Evolutionary conservation across 1,140 invertebrate genomes (phyloP).

Genomic region (Parasteatoda tepidariorum): DNA sequence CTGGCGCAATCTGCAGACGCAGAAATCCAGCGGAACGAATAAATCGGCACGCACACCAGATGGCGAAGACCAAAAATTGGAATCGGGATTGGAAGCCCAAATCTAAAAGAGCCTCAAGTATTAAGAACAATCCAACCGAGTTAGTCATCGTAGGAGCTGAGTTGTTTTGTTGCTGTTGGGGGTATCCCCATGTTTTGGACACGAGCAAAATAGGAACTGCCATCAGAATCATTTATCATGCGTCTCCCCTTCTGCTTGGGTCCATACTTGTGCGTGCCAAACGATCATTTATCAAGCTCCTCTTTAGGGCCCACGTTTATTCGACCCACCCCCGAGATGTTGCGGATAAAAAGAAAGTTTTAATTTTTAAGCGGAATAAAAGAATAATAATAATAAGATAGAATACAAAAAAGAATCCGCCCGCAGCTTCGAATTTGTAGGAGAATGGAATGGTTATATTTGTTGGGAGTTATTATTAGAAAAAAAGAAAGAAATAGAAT

Average conservation of each 20-base stretch:
- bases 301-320: not conserved
- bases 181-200: conserved; percentile 28
- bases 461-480: conserved; percentile 1
- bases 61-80: not conserved
- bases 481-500: too few species aligned
- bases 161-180: not conserved
- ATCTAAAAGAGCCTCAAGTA: not conserved
- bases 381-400: not conserved
- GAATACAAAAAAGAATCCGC: not conserved
- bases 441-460: not conserved
- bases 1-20: not conserved
- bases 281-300: conserved; percentile 31
- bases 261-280: conserved; percentile 24
- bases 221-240: conserved; percentile 32
- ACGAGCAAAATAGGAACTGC: conserved; percentile 18
- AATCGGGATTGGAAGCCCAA: not conserved
- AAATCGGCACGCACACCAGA: not conserved
- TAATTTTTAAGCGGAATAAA: conserved; percentile 21
- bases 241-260: not conserved
- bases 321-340: not conserved
- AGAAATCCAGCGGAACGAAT: not conserved
- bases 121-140: not conserved
- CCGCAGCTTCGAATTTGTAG: not conserved
- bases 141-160: conserved; percentile 4
- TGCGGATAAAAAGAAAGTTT: conserved; percentile 31